Evolutionary conservation across 2,797 vertebrate genomes (phyloP).

Genomic region (Phoxinus dragarum): DNA sequence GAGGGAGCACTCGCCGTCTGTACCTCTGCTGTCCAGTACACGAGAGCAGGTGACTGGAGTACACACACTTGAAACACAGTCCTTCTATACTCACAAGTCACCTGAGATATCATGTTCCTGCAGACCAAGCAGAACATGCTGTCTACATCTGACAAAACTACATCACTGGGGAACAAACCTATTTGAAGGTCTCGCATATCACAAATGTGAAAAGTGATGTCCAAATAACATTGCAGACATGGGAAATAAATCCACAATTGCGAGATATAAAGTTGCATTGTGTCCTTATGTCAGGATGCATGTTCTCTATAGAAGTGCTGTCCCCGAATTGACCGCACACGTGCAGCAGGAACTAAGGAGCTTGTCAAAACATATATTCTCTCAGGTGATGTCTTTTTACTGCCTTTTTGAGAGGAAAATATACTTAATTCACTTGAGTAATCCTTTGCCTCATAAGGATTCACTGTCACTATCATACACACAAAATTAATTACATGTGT

Average conservation of each 20-base stretch:
- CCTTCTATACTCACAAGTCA: not conserved
- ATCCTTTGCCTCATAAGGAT: not conserved
- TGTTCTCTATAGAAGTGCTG: not conserved
- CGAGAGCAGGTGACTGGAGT: conserved; percentile 21
- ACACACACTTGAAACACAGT: conserved; percentile 18
- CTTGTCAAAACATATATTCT: not conserved
- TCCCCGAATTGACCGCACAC: not conserved
- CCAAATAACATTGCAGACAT: not conserved
- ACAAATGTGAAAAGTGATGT: not conserved
- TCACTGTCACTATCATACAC: not conserved
- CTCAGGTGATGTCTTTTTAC: not conserved
- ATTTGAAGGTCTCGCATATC: not conserved
- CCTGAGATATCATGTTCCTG: conserved; percentile 17
- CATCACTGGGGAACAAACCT: not conserved
- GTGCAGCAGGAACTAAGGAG: not conserved
- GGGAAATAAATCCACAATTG: not conserved
- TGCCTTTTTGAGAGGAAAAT: conserved; percentile 1
- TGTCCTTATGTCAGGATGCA: not conserved
- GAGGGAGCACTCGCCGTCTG: conserved; percentile 23
- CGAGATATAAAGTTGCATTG: not conserved
- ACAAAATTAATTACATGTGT: not conserved
- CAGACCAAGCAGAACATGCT: not conserved
- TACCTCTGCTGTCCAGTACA: conserved; percentile 20
- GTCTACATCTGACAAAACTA: not conserved
- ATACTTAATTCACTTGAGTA: conserved; percentile 15